Evolutionary conservation across 2,888 invertebrate species (phyloP), one percentile per base, ranked within the genome.

Genomic region (Onthophagus sagittarius): DNA sequence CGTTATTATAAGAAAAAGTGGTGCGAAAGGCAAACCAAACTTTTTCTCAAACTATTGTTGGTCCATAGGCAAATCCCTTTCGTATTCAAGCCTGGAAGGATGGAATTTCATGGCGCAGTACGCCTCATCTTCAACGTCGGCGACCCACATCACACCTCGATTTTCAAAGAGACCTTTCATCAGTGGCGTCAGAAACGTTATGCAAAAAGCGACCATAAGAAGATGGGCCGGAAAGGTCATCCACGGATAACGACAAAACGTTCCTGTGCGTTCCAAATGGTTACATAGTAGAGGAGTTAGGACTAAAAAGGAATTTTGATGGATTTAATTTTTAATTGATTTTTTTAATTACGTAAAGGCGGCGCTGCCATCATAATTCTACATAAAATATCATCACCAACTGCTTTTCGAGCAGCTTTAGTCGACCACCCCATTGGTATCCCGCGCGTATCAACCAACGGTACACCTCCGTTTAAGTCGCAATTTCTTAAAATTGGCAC

Each of bases 271-370:
- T 77, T 94, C 94, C 77, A 94, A 87, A 71, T 86, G 85, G 82
- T 93, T 91, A 86, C 95, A 93, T 7, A 94, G 81, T 15, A 94
- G 76, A 0, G 96, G 96, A 0, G 94, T 92, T 15, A 92, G 74
- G 0, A 92, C 93, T 93, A 86, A 71, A 39, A 69, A 31, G 7
- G 6, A 14, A n/a, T 15, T 15, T 67, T 5, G 69, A n/a, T n/a
- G n/a, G n/a, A n/a, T n/a, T n/a, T n/a, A n/a, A n/a, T n/a, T n/a
- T n/a, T n/a, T n/a, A n/a, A n/a, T n/a, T n/a, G n/a, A n/a, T n/a
- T n/a, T n/a, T n/a, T n/a, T n/a, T n/a, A n/a, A n/a, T n/a, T n/a
- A 98, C 97, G 90, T 97, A 98, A 98, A 82, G 96, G 95, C 7
- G 99, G 99, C 31, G 92, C 83, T 0, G 98, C 97, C 99, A 99